These are phyloP conservation scores for Zosterops pallidus DNA, from an alignment of 2,113 vertebrate genomes.

Conservation along the genomic window DNA sequence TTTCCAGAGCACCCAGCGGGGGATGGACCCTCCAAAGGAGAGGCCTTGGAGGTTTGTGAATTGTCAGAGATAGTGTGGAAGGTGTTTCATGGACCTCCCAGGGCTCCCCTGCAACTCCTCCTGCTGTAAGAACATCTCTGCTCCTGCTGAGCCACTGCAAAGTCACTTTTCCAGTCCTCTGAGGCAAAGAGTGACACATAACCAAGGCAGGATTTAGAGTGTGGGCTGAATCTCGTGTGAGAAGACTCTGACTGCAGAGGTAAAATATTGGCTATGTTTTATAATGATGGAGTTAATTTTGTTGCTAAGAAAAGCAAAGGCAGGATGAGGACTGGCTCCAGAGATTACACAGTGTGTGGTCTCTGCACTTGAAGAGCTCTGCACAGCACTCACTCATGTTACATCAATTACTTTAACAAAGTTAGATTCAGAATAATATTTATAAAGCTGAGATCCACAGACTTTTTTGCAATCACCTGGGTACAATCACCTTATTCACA, in stretches of 20 bases:
- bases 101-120: neutral
- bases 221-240: neutral
- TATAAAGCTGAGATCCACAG: conserved; percentile 4
- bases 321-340: conserved; percentile 2
- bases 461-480: conserved; percentile 45
- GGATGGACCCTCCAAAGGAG: neutral
- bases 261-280: conserved; percentile 15
- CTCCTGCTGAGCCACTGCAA: neutral
- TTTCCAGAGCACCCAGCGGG: neutral
- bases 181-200: neutral
- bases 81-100: neutral
- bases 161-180: neutral
- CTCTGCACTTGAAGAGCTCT: neutral
- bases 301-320: conserved; percentile 37
- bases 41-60: neutral
- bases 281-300: conserved; percentile 2
- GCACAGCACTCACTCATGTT: conserved; percentile 13
- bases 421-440: conserved; percentile 47
- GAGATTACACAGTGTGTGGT: conserved; percentile 38
- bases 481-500: conserved; percentile 32
- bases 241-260: neutral
- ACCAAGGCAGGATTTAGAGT: neutral
- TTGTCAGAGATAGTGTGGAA: neutral
- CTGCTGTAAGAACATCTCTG: neutral
- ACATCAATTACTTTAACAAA: conserved; percentile 29